Evolutionary conservation across 2,113 vertebrate species (phyloP).

Genomic region (Hiodon alosoides): DNA sequence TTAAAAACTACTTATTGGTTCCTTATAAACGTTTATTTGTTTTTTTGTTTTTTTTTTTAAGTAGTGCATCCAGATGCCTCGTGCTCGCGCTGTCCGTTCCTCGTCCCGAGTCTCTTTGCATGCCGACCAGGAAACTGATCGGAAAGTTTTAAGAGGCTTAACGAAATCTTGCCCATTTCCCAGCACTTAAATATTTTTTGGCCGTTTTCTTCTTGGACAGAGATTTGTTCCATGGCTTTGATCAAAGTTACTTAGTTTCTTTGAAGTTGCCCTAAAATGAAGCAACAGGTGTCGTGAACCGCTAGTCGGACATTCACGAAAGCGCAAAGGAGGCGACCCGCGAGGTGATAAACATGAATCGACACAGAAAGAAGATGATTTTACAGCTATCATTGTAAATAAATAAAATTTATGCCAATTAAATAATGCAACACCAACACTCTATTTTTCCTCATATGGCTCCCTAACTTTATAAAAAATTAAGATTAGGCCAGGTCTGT

Average conservation of each 20-base stretch:
- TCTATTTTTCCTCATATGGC: too few species aligned
- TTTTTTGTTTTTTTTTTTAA: constrained; percentile 99
- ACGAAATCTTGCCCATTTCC: constrained; percentile 45
- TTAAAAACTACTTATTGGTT: constrained; percentile 99
- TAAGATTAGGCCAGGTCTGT: neutral
- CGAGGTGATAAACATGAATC: constrained; percentile 11
- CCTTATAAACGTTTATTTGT: constrained; percentile 88
- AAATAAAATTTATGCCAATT: too few species aligned
- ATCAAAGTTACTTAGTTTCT: constrained; percentile 45
- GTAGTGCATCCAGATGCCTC: constrained; percentile 98
- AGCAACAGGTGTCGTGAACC: constrained; percentile 57
- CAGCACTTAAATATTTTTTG: constrained; percentile 43
- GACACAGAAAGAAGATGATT: constrained; percentile 40
- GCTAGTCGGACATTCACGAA: constrained; percentile 42
- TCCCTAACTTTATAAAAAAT: too few species aligned
- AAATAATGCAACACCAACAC: too few species aligned
- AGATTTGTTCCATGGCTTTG: constrained; percentile 62
- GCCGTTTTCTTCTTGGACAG: neutral
- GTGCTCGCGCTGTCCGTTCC: constrained; percentile 78
- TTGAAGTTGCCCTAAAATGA: constrained; percentile 39
- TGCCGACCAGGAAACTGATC: constrained; percentile 42
- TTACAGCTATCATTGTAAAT: constrained; percentile 4
- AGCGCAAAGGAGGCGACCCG: constrained; percentile 42
- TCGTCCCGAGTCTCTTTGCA: constrained; percentile 66
- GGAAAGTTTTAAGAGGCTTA: constrained; percentile 43